Conservation (phyloP, 2,113 vertebrate genomes). For the Morone chrysops region DNA sequence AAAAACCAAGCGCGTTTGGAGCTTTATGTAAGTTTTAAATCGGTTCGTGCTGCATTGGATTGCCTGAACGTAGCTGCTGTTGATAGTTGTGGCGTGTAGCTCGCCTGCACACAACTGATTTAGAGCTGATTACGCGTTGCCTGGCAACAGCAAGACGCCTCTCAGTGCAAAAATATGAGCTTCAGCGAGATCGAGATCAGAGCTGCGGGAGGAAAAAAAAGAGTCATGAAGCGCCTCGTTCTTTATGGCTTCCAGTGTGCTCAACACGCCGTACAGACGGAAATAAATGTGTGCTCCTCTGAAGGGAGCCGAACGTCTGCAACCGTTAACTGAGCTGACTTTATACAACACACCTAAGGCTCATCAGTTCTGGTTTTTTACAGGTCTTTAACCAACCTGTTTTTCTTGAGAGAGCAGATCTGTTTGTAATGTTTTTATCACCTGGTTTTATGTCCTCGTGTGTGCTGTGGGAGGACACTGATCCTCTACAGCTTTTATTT, state of each 20-base stretch:
- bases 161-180: conserved; percentile 61
- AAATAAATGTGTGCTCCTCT: neutral
- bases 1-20: neutral
- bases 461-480: neutral
- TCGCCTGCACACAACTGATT: conserved; percentile 58
- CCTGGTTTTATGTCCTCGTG: no score
- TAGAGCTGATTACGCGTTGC: conserved; percentile 65
- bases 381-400: neutral
- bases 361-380: neutral
- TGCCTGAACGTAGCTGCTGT: conserved; percentile 18
- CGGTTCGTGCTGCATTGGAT: neutral
- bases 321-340: neutral
- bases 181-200: conserved; percentile 36
- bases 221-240: conserved; percentile 28
- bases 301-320: neutral
- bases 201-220: conserved; percentile 47
- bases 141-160: conserved; percentile 76
- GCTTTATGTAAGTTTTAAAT: neutral
- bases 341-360: neutral
- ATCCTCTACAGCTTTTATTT: neutral
- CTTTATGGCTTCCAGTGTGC: conserved; percentile 29
- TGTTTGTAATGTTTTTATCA: neutral
- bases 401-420: neutral
- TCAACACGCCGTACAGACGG: neutral
- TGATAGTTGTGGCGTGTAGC: conserved; percentile 10